Base-by-base conservation (phyloP, 2,888 invertebrate species). In the Drosophila mulleri region DNA sequence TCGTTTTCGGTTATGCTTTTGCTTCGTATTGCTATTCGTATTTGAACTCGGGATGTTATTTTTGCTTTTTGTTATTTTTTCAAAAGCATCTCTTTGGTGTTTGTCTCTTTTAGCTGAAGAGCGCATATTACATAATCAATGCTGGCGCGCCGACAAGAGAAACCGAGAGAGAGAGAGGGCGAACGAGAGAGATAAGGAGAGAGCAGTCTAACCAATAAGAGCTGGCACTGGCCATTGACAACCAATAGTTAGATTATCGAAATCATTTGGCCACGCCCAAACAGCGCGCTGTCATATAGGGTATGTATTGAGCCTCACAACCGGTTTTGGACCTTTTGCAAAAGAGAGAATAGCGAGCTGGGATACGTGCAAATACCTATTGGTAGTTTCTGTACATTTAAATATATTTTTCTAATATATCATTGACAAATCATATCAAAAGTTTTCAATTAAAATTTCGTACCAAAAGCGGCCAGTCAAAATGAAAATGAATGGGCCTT, bases 211-310 rank as follows among this genome's bases (percentile, higher is more conserved):
- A 18, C 75, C 75, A 75, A 75, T 79, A 52, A 23, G 7, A 58
- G 18, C 26, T 32, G 20, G 41, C 62, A 48, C 52, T 54, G 41
- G 39, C 53, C 16, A 63, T 45, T 57, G 52, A 57, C 54, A n/a
- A 50, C 80, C 80, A 75, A 75, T 74, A 62, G 59, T 47, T 67
- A 56, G 32, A 52, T 41, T 39, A 68, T 57, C 14, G 23, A 47
- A 47, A 35, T n/a, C 16, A 18, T 4, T 32, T 16, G 23, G 44
- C 57, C 16, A 42, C 79, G 75, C 79, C 75, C 42, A 50, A 26
- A 11, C 7, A 41, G n/a, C 11, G n/a, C 37, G 12, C 7, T 14
- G 35, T 23, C 32, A 52, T 29, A 41, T 57, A 26, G 20, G 29
- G 4, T 16, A 9, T 39, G 1, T 47, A 4, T 50, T 14, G 14